A percentile compares a stretch with the other conserved stretches of the same genome.
phyloP scores from a whole-genome alignment of 2,797 vertebrate species.

The Gephyroberyx darwinii region DNA sequence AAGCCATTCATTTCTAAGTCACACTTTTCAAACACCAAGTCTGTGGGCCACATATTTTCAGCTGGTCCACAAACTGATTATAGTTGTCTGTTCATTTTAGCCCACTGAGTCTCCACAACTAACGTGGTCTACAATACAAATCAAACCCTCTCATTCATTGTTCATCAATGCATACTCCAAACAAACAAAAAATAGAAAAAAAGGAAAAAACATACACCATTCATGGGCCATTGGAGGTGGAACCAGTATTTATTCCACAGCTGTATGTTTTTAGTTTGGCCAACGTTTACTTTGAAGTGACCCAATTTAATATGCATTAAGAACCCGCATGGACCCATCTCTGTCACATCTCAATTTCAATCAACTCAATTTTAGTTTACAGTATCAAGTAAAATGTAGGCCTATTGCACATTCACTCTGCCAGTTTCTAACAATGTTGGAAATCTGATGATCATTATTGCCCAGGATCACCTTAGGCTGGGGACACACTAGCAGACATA shows the following conservation, averaged over 20 bases:
- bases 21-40: constrained; percentile 3
- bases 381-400: too few species aligned
- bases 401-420: too few species aligned
- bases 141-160: background rate
- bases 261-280: background rate
- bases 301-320: too few species aligned
- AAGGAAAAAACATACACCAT: background rate
- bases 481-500: too few species aligned
- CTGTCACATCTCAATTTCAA: too few species aligned
- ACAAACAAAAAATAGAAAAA: background rate
- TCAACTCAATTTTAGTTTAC: too few species aligned
- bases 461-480: too few species aligned
- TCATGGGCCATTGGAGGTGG: too few species aligned
- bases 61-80: background rate
- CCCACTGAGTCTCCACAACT: background rate
- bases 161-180: background rate
- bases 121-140: too few species aligned
- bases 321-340: too few species aligned
- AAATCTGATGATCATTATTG: too few species aligned
- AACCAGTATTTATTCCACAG: background rate
- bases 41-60: background rate
- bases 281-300: background rate
- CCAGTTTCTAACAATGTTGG: too few species aligned
- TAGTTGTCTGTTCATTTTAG: background rate
- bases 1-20: constrained; percentile 2